Evolutionary conservation across 1,140 invertebrate species (phyloP), one percentile per base, ranked within the genome.

Genomic region (Procambarus virginalis): DNA sequence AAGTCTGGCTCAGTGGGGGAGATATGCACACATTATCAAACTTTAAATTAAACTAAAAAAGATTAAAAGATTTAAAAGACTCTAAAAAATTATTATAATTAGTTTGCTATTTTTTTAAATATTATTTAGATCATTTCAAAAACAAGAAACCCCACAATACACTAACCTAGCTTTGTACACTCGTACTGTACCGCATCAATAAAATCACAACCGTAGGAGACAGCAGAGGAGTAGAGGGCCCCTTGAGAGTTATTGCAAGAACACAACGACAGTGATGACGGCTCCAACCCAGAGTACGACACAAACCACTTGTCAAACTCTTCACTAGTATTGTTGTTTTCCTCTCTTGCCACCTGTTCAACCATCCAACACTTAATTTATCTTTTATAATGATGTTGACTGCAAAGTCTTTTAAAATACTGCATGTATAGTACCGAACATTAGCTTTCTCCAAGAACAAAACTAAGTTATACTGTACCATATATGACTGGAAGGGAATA

Each of bases 201-300:
- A 58, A 93, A 89, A 91, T 94, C 94, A 93, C 96, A 97, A 3
- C 95, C 95, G 93, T 96, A 97, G 3, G 95, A 96, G 78, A 95
- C 94, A 9, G 94, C 94, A 2, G 96, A 96, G 3, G 97, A 95
- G 92, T 97, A 97, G 3, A 95, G 87, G 22, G 85, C 75, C 5
- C 92, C 92, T 34, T 70, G 58, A 20, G 90, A 88, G 14, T 60
- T 76, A 86, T 88, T 91, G 82, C 77, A 91, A n/a, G 83, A 89
- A 89, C 10, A 80, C 92, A 10, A 89, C 79, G n/a, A 92, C 90
- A 51, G 68, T 89, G 9, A 92, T 79, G 22, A 92, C 92, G 9
- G 92, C 90, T 93, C 73, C 91, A 93, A 92, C 85, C 8, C 92
- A 14, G 91, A 93, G 77, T 92, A 94, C 60, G 94, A 95, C 2